Conservation (phyloP, 2,797 vertebrate species). For the Sylvia borin region DNA sequence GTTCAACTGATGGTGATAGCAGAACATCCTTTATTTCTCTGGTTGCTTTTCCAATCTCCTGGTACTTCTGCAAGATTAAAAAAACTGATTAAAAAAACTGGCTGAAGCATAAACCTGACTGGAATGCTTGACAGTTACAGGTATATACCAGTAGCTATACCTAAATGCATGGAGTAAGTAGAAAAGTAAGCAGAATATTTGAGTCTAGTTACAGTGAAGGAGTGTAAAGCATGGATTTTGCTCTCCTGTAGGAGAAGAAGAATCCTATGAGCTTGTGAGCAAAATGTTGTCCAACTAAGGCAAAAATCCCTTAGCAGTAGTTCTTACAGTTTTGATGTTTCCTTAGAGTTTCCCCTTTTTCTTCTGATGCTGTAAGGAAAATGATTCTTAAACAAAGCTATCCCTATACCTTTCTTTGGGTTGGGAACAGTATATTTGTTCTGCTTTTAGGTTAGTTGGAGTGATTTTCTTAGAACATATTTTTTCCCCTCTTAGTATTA, state of each 20-base stretch:
- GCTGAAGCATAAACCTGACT: neutral
- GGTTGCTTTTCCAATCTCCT: neutral
- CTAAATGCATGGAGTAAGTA: neutral
- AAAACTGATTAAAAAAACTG: neutral
- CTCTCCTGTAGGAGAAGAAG: neutral
- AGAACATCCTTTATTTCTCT: neutral
- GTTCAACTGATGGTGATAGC: neutral
- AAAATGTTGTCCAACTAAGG: neutral
- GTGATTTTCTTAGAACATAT: slow-evolving; percentile 48
- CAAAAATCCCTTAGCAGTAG: neutral
- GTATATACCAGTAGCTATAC: neutral
- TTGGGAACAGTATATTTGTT: neutral
- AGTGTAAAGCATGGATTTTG: neutral
- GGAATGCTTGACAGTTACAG: neutral
- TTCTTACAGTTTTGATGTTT: neutral
- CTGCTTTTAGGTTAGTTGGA: slow-evolving; percentile 37
- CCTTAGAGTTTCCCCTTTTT: neutral
- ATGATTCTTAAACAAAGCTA: neutral
- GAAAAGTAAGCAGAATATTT: neutral
- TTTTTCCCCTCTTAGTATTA: slow-evolving; percentile 80
- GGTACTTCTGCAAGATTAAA: neutral
- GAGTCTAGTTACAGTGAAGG: neutral
- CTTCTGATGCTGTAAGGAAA: neutral
- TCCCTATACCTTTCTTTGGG: neutral
- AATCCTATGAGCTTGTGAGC: neutral